Evolutionary conservation across 2,113 vertebrate genomes (phyloP).

Genomic region (Petroica traversi): DNA sequence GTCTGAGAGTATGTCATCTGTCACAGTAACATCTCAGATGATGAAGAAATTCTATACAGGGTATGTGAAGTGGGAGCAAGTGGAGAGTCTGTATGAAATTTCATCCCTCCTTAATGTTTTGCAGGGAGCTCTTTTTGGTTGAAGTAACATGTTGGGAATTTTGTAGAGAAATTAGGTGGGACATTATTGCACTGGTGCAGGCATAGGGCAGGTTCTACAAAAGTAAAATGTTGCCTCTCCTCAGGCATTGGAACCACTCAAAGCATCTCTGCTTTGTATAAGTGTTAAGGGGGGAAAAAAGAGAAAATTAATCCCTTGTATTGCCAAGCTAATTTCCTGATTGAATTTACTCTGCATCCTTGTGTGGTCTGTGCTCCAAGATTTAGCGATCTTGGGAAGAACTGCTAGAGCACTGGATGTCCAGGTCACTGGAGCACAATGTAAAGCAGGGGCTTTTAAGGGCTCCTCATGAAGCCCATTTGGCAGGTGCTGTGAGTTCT

Average conservation of each 20-base stretch:
- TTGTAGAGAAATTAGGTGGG: not conserved
- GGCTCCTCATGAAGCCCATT: not conserved
- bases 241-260: not conserved
- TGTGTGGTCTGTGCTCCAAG: rapidly evolving
- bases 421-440: not conserved
- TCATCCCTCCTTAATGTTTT: not conserved
- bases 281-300: not conserved
- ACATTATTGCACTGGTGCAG: not conserved
- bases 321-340: not conserved
- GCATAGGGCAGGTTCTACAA: not conserved
- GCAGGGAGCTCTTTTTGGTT: not conserved
- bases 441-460: not conserved
- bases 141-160: not conserved
- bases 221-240: not conserved
- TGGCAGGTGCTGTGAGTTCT: not conserved
- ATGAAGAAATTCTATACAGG: not conserved
- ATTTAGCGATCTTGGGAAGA: not conserved
- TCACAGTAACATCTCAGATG: not conserved
- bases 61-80: not conserved
- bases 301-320: not conserved
- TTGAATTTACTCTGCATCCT: not conserved
- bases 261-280: not conserved
- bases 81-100: not conserved
- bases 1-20: not conserved
- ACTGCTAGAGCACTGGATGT: not conserved